Evolutionary conservation across 2,888 invertebrate species (phyloP), one percentile per base, ranked within the genome.

Genomic region (Dexiosoma caninum): DNA sequence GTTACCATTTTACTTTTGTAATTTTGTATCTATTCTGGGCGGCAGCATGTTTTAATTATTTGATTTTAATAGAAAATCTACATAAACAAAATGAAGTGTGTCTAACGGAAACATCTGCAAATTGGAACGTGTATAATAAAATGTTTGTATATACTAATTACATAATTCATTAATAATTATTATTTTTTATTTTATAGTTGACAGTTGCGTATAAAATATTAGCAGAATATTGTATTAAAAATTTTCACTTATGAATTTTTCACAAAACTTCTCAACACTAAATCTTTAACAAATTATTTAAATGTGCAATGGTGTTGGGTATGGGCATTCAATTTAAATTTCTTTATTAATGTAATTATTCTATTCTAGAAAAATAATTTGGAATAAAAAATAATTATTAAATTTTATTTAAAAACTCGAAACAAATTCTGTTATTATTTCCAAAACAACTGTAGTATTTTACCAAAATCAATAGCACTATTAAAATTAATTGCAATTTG

Each of bases 21-120:
- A 57, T 81, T 70, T 51, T 27, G 53, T 70, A 42, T 51, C 27
- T 74, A n/a, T 77, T 71, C 55, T 82, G 82, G 82, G 82, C 82
- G 82, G 82, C 82, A 82, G 82, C 82, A 72, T 81, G 82, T 82
- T 42, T 74, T 75, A 14, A 71, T 46, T 57, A 49, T 49, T 59
- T 57, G 32, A 42, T 74, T 53, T 40, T 21, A 57, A 40, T 14
- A 12, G 10, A 75, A 59, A 16, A 9, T 57, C 21, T 21, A 8
- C 21, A 1, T 14, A 30, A 66, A n/a, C 40, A n/a, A 46, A 30
- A 14, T 69, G 35, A 16, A 60, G 44, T 74, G 74, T 55, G 44
- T 53, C 19, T 40, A 53, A 55, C 3, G 19, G n/a, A 80, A 66
- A n/a, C n/a, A n/a, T n/a, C n/a, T n/a, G n/a, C n/a, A n/a, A n/a